Base-by-base conservation (phyloP, 2,888 invertebrate species). In the Bibio marci region DNA sequence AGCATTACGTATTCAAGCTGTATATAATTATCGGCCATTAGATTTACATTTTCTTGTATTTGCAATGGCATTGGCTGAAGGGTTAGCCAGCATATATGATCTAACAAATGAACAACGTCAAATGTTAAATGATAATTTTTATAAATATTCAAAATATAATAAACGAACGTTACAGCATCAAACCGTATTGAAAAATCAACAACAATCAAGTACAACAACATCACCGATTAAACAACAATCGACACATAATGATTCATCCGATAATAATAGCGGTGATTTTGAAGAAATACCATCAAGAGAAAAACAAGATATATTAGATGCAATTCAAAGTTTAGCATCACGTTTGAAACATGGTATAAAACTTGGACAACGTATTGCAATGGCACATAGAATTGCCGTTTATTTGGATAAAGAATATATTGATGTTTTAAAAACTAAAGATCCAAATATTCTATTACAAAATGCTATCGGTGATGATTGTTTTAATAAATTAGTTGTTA, bases 31-130 rank as follows among this genome's bases (percentile, higher is more conserved):
- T 34, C 58, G 59, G 3, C 61, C 62, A 8, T 47, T 55, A 3
- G 73, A 74, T 50, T 50, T 75, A 41, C 66, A 70, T 46, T 65
- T 71, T 40, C 52, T 76, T 42, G 67, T 71, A 44, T 60, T 73
- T 38, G 73, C 71, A 43, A 65, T 70, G 57, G 66, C 66, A 18
- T 54, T 76, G 46, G 74, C 72, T 6, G 76, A 76, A 52, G 70
- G 70, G 15, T 59, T 71, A 44, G 58, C 68, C 5, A 60, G 61
- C 38, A 69, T 72, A 2, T 60, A 63, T 44, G 64, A 71, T 43
- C 55, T 82, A 47, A 73, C 72, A 2, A 63, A 67, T 35, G 73
- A 79, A 49, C 69, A 81, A 51, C 67, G 74, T 37, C 59, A 71
- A 40, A 59, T 79, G 33, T 47, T 73, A 8, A 54, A 53, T 17